Evolutionary conservation across 2,113 vertebrate species (phyloP).

Genomic region (human): GRCh38 chr20:20360001-20360500

Average conservation of each 20-base stretch:
- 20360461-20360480: not conserved
- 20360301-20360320: constrained; percentile 58
- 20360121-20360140: not conserved
- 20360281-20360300: constrained; percentile 67
- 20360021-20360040: not conserved
- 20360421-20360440: not conserved
- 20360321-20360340: constrained; percentile 78
- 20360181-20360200: not conserved
- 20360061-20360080: not conserved
- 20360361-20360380: constrained; percentile 89
- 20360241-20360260: constrained; percentile 76
- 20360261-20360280: constrained; percentile 68
- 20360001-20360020: not conserved
- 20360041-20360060: not conserved
- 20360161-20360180: not conserved
- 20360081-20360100: not conserved
- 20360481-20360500: not conserved
- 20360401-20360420: constrained; percentile 72
- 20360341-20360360: constrained; percentile 86
- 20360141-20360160: too few relatives aligned
- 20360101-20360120: not conserved
- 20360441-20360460: not conserved
- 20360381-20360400: constrained; percentile 90
- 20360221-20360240: constrained; percentile 76
- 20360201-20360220: constrained; percentile 68